Evolutionary conservation across 2,888 invertebrate genomes (phyloP), one percentile per base, ranked within the genome.

Genomic region (Spialia ferax): DNA sequence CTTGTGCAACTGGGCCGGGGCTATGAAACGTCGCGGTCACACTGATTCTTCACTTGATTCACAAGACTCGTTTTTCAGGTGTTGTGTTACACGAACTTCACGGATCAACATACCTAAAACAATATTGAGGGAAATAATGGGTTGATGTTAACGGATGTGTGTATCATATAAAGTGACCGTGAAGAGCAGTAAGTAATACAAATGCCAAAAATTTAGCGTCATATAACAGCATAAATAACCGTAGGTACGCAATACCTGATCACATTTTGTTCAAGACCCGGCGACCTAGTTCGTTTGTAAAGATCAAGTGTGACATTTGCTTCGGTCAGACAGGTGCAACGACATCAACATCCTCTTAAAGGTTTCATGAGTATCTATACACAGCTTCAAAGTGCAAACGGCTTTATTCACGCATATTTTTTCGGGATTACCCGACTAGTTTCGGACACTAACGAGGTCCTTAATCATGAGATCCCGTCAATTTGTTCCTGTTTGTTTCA

Each of bases 1-100:
- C 90, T 93, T 92, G 87, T 86, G 91, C 89, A 91, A 91, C 84
- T 83, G 79, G 74, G 77, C 80, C 83, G 83, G 81, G 79, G 75
- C 87, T 85, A 84, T 83, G 85, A 86, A 83, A 83, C 83, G 80
- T 86, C 83, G 84, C 86, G 85, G 89, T 87, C 88, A 89, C 86
- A 85, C 83, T 77, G 70, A 85, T 87, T 86, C 80, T 82, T 80
- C 79, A 79, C 80, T 78, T 73, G 74, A 81, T 82, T 79, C 77
- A 79, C 65, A 72, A 71, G 71, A 71, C 75, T 75, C 79, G 79
- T 85, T 85, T 68, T 86, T 86, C 85, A 85, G 84, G 73, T 72
- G 72, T 73, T 76, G 62, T 74, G 76, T 79, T 78, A 76, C 71
- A 69, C 69, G 70, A 77, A 78, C 74, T 81, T 83, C 81, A 85